phyloP scores from a whole-genome alignment of 2,888 invertebrate genomes.

The Cancer borealis region DNA sequence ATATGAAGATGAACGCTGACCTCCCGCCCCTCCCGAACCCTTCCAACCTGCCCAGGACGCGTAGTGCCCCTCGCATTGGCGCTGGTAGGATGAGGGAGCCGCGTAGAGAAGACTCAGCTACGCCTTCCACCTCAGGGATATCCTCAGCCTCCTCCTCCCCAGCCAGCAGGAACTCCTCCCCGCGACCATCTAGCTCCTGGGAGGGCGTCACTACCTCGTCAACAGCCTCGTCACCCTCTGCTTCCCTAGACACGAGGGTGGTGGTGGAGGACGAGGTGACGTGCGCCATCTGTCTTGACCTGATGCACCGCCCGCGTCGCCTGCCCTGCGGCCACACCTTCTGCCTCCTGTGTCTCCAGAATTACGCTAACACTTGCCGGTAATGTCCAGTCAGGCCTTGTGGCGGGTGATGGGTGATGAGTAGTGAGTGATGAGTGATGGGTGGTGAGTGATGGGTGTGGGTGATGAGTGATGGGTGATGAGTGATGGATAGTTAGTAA shows the following conservation, averaged over 20 bases:
- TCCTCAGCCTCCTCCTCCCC: conserved; percentile 45
- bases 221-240: conserved; percentile 25
- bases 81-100: neutral
- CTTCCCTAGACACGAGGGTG: neutral
- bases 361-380: conserved; percentile 79
- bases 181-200: neutral
- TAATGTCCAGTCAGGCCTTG: neutral
- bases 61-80: conserved; percentile 10
- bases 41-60: conserved; percentile 24
- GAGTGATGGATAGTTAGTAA: too few relatives aligned
- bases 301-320: conserved; percentile 78
- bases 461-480: neutral
- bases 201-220: neutral
- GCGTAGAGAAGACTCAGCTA: neutral
- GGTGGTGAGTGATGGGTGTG: too few relatives aligned
- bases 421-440: too few relatives aligned
- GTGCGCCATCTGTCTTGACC: conserved; percentile 75
- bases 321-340: conserved; percentile 86
- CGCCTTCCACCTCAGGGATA: conserved; percentile 50
- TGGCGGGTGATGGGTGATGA: neutral
- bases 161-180: neutral
- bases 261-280: conserved; percentile 66
- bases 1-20: conserved; percentile 57
- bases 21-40: conserved; percentile 59
- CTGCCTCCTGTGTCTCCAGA: conserved; percentile 84